Evolutionary conservation across 2,888 invertebrate species (phyloP).

Genomic region (Parascotia fuliginaria): DNA sequence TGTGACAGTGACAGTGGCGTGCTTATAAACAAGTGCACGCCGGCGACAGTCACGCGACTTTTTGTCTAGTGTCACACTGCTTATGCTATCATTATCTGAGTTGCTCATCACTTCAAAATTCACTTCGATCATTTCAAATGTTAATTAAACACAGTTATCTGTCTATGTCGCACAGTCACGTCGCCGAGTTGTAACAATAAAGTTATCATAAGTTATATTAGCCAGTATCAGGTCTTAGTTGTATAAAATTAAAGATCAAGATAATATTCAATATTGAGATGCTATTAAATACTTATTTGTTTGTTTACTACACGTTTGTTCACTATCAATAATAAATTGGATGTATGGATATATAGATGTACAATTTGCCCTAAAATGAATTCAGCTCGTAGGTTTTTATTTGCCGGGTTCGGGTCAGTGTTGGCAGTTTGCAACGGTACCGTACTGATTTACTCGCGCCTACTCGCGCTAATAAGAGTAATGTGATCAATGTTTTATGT

Average conservation of each 20-base stretch:
- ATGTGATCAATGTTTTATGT: constrained; percentile 44
- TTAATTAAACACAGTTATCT: too few species aligned
- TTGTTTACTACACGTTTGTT: background rate
- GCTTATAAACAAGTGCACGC: too few species aligned
- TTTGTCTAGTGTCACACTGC: too few species aligned
- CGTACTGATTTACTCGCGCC: constrained; percentile 48
- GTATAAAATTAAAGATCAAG: background rate
- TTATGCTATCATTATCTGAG: background rate
- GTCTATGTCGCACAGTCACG: too few species aligned
- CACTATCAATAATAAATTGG: too few species aligned
- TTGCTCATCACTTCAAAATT: background rate
- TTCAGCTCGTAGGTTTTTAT: background rate
- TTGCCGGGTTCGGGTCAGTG: background rate
- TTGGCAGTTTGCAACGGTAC: constrained; percentile 20
- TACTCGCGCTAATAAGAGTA: constrained; percentile 41
- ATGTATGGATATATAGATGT: too few species aligned
- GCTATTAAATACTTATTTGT: background rate
- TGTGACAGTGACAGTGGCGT: background rate
- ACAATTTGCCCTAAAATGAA: too few species aligned
- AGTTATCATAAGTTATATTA: too few species aligned
- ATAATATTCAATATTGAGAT: background rate
- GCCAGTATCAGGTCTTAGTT: background rate
- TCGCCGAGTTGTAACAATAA: too few species aligned
- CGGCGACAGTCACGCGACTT: background rate
- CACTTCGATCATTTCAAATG: background rate